phyloP scores from a whole-genome alignment of 2,888 invertebrate genomes.

The Alcis repandata region DNA sequence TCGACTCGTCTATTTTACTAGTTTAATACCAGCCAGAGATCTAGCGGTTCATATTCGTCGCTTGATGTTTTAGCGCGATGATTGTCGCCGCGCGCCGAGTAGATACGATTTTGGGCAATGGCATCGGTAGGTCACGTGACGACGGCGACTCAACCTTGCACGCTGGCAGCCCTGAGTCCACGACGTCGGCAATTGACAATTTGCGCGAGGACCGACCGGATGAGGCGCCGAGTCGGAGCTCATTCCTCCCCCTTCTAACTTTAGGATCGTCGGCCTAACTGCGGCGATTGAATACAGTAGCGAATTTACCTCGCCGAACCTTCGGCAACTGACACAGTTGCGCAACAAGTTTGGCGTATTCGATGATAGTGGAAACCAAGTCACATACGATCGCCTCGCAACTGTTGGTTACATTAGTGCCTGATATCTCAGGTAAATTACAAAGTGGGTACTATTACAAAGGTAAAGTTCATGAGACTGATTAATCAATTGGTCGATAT shows the following conservation, averaged over 20 bases:
- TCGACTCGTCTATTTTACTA: too few species aligned
- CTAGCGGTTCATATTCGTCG: neutral
- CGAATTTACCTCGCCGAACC: conserved; percentile 61
- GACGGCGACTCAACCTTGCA: conserved; percentile 67
- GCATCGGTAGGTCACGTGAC: conserved; percentile 64
- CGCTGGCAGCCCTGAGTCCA: conserved; percentile 72
- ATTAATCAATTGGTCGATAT: neutral
- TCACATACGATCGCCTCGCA: neutral
- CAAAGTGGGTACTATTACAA: neutral
- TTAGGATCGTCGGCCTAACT: conserved; percentile 69
- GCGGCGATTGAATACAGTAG: conserved; percentile 58
- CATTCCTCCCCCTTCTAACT: conserved; percentile 79
- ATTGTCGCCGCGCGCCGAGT: conserved; percentile 16
- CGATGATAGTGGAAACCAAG: neutral
- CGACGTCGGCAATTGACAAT: conserved; percentile 78
- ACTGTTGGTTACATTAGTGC: neutral
- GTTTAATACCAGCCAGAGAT: too few species aligned
- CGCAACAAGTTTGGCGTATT: conserved; percentile 6
- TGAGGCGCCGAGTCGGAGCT: conserved; percentile 75
- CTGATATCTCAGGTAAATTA: neutral
- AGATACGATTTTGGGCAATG: conserved; percentile 52
- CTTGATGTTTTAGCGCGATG: neutral
- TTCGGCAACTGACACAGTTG: conserved; percentile 26
- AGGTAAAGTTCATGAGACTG: too few species aligned
- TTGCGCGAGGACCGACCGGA: conserved; percentile 80